Percentiles rank a stretch among this genome's conserved stretches.
These are phyloP conservation scores for Anastatus disparis DNA, from an alignment of 1,140 invertebrate species.

Conservation along the genomic window DNA sequence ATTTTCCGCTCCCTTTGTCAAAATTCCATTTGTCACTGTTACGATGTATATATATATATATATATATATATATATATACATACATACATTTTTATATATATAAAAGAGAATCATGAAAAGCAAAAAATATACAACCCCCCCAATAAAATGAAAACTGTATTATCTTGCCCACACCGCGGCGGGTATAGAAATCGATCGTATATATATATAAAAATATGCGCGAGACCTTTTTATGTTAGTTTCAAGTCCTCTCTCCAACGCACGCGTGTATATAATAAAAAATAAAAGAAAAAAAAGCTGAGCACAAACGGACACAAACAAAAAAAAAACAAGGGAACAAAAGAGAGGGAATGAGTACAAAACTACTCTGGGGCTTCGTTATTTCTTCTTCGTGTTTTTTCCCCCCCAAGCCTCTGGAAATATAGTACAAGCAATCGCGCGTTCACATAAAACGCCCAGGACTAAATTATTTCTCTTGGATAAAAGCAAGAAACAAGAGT, in stretches of 20 bases:
- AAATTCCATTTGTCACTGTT: constrained; percentile 1
- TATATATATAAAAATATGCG: constrained; percentile 5
- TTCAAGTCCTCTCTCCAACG: constrained; percentile 6
- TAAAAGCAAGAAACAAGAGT: constrained; percentile 30
- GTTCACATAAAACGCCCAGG: constrained; percentile 12
- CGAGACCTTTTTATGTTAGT: constrained; percentile 27
- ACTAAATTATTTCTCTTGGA: constrained; percentile 19
- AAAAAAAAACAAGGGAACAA: neutral
- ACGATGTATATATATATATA: too few relatives aligned
- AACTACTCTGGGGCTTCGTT: neutral
- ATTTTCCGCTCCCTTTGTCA: neutral
- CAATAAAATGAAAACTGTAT: constrained; percentile 13
- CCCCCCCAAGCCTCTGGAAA: too few relatives aligned
- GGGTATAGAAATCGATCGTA: constrained; percentile 9
- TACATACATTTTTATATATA: too few relatives aligned
- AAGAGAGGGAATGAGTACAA: neutral
- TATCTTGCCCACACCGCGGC: neutral
- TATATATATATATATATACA: too few relatives aligned
- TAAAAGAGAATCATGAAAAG: too few relatives aligned
- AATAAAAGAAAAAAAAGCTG: neutral
- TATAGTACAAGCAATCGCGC: constrained; percentile 9
- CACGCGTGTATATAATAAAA: neutral
- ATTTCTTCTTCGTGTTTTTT: constrained; percentile 20
- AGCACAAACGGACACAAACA: constrained; percentile 1
- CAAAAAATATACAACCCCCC: neutral